Evolutionary conservation across 2,888 invertebrate species (phyloP), one percentile per base, ranked within the genome.

Genomic region (Glyphotaelius pellucidus): DNA sequence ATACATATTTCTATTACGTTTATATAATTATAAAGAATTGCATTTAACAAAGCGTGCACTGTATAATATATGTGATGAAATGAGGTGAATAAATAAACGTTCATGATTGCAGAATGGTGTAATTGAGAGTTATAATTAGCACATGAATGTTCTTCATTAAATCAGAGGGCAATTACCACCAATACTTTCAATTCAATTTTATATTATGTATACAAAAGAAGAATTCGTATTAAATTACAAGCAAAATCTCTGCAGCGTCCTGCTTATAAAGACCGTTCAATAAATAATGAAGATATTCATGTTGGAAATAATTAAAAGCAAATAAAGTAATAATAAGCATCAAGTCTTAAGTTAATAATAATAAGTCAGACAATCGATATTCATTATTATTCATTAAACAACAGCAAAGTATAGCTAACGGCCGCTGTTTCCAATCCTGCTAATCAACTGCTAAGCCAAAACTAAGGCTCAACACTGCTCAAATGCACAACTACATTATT

Each of bases 291-390:
- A 30, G 15, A 86, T n/a, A 42, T 42, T 42, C 86, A 86, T 38
- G 30, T 42, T n/a, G 11, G 47, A 86, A 86, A 42, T 42, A 86
- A 86, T 42, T 86, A 86, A 86, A 86, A 86, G 42, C 86, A 86
- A 38, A n/a, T 15, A 86, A 38, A 42, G n/a, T 9, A 42, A 42
- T 86, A 38, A 86, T 38, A 86, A 86, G 86, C 86, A 86, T 12
- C 85, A 86, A 67, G 25, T 67, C 25, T 52, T 52, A 32, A 32
- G 32, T 32, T 38, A 38, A 15, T 67, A 15, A 52, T 19, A 19
- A 67, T 15, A 25, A 19, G 4, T 19, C 0, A 67, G 67, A 19
- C 25, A 67, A 67, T 67, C 67, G 1, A 67, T 67, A 67, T 15
- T 67, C 5, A 67, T 67, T 7, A 67, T 67, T 67, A 67, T 67